Base-by-base conservation (phyloP, 1,140 invertebrate species). In the Aphis craccivora region DNA sequence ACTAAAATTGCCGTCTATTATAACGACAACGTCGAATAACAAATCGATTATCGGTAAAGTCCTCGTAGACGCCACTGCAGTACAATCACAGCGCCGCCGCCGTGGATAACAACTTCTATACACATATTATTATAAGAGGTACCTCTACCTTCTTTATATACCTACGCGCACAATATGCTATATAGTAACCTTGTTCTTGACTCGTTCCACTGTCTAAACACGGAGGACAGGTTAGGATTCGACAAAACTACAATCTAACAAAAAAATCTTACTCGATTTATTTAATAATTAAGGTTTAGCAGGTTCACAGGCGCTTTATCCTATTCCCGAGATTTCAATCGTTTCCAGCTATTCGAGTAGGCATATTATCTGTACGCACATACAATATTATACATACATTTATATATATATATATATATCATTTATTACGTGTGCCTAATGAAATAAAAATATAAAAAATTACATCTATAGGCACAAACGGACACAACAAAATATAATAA, bases 31-130 rank as follows among this genome's bases (percentile, higher is more conserved):
- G n/a, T 76, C 60, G 30, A 40, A 40, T 43, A n/a, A 84, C 37
- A 43, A 84, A 84, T 43, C 37, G 83, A 84, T 84, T 84, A 84
- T 83, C 76, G 76, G 35, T 83, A 84, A 84, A 84, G 83, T 40
- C 40, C 23, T 40, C 43, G 25, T 43, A 84, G 83, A 84, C 37
- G 23, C 83, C 40, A 84, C 35, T 84, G 22, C 35, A 43, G 22
- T 25, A 84, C 60, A 76, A 76, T 76, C 60, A 60, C 60, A 53
- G 53, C 22, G 53, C 9, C 30, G 30, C 30, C 60, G 60, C 30
- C 30, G 60, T 14, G 60, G 60, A n/a, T 76, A n/a, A 76, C n/a
- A 76, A n/a, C 60, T 76, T n/a, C 60, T 76, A 51, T 51, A 51
- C 30, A n/a, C 18, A 76, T n/a, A n/a, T 14, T 11, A n/a, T 3